Conservation (phyloP, 2,797 vertebrate species). For the Enteromius unitaeniatus region DNA sequence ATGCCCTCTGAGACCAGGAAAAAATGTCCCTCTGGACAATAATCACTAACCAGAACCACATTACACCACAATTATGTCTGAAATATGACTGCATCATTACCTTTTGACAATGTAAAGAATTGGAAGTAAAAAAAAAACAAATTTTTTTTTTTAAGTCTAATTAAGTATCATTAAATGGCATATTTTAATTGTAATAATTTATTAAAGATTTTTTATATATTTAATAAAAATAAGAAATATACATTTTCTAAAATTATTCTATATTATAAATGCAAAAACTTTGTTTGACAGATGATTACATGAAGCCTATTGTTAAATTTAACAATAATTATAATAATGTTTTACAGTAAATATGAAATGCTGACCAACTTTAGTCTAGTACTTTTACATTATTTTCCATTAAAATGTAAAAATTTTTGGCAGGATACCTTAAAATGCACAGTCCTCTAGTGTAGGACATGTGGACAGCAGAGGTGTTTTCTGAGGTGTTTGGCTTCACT, state of each 20-base stretch:
- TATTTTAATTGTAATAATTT: not conserved
- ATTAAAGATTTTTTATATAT: not conserved
- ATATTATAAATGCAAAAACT: too few relatives aligned
- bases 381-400: not conserved
- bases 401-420: constrained; percentile 11
- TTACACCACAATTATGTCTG: not conserved
- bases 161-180: not conserved
- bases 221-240: too few relatives aligned
- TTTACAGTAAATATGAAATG: not conserved
- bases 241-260: not conserved
- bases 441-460: not conserved
- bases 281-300: not conserved
- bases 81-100: not conserved
- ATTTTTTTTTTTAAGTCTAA: too few relatives aligned
- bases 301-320: not conserved
- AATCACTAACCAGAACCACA: constrained; percentile 12
- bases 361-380: not conserved
- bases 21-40: constrained; percentile 16
- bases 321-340: not conserved
- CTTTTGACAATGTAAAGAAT: not conserved
- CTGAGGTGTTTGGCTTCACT: constrained; percentile 27
- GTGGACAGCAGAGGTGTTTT: constrained; percentile 22
- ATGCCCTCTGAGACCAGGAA: constrained; percentile 7
- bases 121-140: not conserved
- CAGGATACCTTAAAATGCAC: not conserved